Evolutionary conservation across 1,140 invertebrate species (phyloP), one percentile per base, ranked within the genome.

Genomic region (Zaprionus lachaisei): DNA sequence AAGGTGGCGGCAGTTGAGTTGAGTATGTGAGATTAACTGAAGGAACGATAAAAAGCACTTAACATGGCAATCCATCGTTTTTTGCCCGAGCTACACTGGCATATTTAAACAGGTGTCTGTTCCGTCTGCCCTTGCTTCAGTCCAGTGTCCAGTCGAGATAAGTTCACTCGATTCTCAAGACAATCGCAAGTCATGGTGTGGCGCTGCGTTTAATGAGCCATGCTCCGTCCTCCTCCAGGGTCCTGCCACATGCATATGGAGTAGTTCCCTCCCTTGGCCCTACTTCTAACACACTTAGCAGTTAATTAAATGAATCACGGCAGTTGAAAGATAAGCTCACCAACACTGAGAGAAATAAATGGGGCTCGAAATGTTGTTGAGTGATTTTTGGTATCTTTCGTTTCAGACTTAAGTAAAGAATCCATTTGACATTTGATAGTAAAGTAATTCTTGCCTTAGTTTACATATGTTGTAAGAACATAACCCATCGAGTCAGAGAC

Each of bases 1-100:
- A 34, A 34, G 31, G 31, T 34, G 20, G 41, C 20, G 57, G 17
- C 51, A 51, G 47, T 24, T 22, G 58, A 24, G 37, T 65, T 78
- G 26, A 78, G 80, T 85, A 79, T 90, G 85, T 85, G 85, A 81
- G 86, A 90, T 90, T 80, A 91, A 75, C 85, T 85, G 77, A 77
- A 74, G 65, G 60, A 77, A 90, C 86, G 82, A 91, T 85, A 86
- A 80, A 90, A 90, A 90, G 82, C 85, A 90, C 85, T 90, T 90
- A 90, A 91, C 86, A 85, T 71, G 86, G 85, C 86, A 80, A 90
- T 90, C 86, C 85, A 90, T 90, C 86, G 82, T 72, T 89, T 77
- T 73, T 72, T 66, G 69, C 73, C 22, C 38, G 44, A 71, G 26
- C 54, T 44, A 64, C 64, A 71, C 75, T 64, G 78, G 78, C 79